Base-by-base conservation (phyloP, 2,888 invertebrate species). In the Caradrina kadenii region DNA sequence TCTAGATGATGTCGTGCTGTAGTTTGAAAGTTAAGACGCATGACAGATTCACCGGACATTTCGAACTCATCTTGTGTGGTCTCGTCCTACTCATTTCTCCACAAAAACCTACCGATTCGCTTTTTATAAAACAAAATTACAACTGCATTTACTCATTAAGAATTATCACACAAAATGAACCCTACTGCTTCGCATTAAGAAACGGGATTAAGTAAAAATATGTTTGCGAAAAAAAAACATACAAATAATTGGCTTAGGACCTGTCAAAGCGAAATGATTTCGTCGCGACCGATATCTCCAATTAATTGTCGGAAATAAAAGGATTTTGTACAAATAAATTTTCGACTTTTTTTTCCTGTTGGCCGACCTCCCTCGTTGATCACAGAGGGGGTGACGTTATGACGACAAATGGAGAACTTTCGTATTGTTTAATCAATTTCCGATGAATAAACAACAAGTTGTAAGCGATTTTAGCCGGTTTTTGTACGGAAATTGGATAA, bases 211-310 rank as follows among this genome's bases (percentile, higher is more conserved):
- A 52, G 56, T 48, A 64, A 31, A 65, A 65, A 50, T 53, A 78
- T 48, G 60, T 79, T 82, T 76, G 77, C 35, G 17, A 75, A 79
- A 78, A 70, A n/a, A 82, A 82, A 83, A 71, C 66, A 56, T 72
- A 52, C 69, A 76, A 80, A 76, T 90, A 91, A 91, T 92, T 91
- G 92, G 85, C 89, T 90, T 90, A 92, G 90, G 84, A 89, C 84
- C 92, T 92, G 94, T 94, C 94, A 94, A 89, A 87, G 88, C 80
- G 87, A 90, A 94, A 94, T 92, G 92, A 93, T 93, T 93, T 93
- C 91, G 92, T 94, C 90, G 91, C 90, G 87, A 92, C 90, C 83
- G 90, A 92, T 90, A 90, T 90, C 81, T 88, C 80, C 91, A 92
- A 92, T 93, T 93, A 94, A 93, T 93, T 91, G 89, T 86, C 80